A percentile compares a stretch with the other conserved stretches of the same genome.
phyloP scores from a whole-genome alignment of 2,888 invertebrate species.

The Caenorhabditis japonica region DNA sequence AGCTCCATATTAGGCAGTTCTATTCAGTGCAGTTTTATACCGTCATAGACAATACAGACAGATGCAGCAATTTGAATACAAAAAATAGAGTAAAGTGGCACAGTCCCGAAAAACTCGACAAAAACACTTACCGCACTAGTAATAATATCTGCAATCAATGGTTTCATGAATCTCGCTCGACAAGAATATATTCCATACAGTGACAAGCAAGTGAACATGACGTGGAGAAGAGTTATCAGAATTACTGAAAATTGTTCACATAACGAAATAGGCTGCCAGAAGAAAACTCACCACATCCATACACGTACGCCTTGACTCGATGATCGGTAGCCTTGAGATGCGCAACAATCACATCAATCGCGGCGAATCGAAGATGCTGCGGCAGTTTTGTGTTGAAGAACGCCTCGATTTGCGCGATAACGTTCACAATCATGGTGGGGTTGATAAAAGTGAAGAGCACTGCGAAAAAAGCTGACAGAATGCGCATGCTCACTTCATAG shows the following conservation, averaged over 20 bases:
- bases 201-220: constrained; percentile 58
- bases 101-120: no score
- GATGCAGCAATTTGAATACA: no score
- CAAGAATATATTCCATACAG: constrained; percentile 66
- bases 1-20: no score
- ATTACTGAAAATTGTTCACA: constrained; percentile 56
- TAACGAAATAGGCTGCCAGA: no score
- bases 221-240: constrained; percentile 54
- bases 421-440: constrained; percentile 65
- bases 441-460: constrained; percentile 69
- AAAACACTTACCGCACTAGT: constrained; percentile 54
- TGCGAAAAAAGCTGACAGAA: constrained; percentile 66
- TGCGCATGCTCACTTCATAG: constrained; percentile 59
- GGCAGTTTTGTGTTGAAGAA: constrained; percentile 49
- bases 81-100: no score
- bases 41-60: no score
- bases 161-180: constrained; percentile 61
- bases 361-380: constrained; percentile 25
- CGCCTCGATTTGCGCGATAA: constrained; percentile 52
- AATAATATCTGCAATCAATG: constrained; percentile 60
- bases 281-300: constrained; percentile 36
- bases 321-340: constrained; percentile 29
- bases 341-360: constrained; percentile 27
- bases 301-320: constrained; percentile 44
- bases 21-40: no score